Evolutionary conservation across 2,888 invertebrate species (phyloP).

Genomic region (Macrophya annulata): DNA sequence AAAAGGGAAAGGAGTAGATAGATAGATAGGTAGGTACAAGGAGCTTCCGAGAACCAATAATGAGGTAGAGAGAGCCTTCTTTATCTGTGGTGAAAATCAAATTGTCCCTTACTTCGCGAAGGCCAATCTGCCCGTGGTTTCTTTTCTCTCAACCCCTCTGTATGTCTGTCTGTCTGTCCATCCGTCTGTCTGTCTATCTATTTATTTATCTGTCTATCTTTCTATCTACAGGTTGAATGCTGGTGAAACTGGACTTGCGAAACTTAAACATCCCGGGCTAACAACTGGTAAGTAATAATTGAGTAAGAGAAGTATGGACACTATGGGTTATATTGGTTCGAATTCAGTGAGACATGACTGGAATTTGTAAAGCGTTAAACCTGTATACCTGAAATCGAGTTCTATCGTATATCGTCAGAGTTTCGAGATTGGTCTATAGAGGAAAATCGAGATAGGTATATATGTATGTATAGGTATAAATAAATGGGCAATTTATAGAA

Average conservation of each 20-base stretch:
- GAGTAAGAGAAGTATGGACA: constrained; percentile 71
- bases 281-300: constrained; percentile 74
- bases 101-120: constrained; percentile 47
- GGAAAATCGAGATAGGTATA: too few relatives aligned
- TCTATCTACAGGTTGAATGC: background rate
- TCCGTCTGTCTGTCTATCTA: too few relatives aligned
- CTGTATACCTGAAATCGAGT: background rate
- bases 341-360: constrained; percentile 19
- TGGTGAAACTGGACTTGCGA: constrained; percentile 56
- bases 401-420: background rate
- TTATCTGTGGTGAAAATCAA: constrained; percentile 57
- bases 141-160: background rate
- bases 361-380: constrained; percentile 1
- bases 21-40: constrained; percentile 35
- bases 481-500: constrained; percentile 41
- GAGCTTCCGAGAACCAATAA: constrained; percentile 50
- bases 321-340: background rate
- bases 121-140: constrained; percentile 37
- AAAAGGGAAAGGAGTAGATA: background rate
- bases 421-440: background rate
- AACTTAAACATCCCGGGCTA: constrained; percentile 73
- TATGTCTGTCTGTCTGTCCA: background rate
- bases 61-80: constrained; percentile 55
- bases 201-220: background rate
- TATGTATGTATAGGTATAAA: background rate